A percentile compares a stretch with the other conserved stretches of the same genome.
phyloP scores from a whole-genome alignment of 64 coral and sea anemone species.

The Stichodactyla mertensii region DNA sequence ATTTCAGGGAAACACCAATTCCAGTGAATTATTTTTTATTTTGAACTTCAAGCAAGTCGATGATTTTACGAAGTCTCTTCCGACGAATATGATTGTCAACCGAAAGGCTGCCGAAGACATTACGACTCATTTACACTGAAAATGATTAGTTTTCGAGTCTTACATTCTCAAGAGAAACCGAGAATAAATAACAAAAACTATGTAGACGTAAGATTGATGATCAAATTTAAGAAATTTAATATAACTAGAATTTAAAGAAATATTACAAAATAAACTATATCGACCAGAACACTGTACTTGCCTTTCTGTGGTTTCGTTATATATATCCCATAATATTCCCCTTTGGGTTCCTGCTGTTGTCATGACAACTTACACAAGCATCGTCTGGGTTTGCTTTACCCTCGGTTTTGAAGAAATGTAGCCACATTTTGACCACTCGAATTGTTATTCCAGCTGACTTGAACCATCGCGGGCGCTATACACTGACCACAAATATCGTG shows the following conservation, averaged over 20 bases:
- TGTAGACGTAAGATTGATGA: background rate
- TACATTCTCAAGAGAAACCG: background rate
- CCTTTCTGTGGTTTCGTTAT: background rate
- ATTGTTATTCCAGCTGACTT: too few relatives aligned
- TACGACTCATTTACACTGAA: background rate
- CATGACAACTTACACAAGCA: too few relatives aligned
- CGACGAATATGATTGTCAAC: background rate
- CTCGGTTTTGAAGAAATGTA: too few relatives aligned
- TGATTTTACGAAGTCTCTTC: background rate
- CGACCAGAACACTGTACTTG: background rate
- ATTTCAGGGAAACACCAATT: background rate
- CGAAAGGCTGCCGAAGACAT: constrained; percentile 7
- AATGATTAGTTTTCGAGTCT: background rate
- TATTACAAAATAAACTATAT: background rate
- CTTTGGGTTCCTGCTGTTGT: too few relatives aligned
- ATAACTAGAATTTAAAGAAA: background rate
- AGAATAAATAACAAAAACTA: background rate
- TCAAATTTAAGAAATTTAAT: background rate
- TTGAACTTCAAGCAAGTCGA: background rate
- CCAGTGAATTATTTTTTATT: background rate
- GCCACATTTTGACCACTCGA: too few relatives aligned
- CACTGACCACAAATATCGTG: too few relatives aligned
- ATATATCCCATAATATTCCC: too few relatives aligned
- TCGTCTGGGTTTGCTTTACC: too few relatives aligned
- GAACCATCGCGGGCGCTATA: too few relatives aligned